A percentile compares a stretch with the other conserved stretches of the same genome.
phyloP scores from a whole-genome alignment of 2,888 invertebrate genomes.

The Nebria salina region DNA sequence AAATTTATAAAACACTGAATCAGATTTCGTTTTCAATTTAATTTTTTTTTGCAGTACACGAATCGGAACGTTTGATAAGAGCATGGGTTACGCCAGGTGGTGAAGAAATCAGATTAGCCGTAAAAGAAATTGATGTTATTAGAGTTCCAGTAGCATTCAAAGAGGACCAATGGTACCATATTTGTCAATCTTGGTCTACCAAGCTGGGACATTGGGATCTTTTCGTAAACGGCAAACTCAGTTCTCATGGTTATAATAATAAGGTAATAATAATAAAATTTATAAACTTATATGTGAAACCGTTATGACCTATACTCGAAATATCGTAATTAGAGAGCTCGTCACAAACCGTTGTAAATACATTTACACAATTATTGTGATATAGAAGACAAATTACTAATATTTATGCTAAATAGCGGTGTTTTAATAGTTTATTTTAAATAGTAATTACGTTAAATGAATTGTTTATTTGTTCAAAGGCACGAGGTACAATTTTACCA shows the following conservation, averaged over 20 bases:
- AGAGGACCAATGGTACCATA: constrained; percentile 70
- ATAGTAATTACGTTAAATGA: neutral
- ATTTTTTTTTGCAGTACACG: constrained; percentile 65
- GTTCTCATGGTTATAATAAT: constrained; percentile 59
- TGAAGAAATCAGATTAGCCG: constrained; percentile 66
- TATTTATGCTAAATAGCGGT: too few species aligned
- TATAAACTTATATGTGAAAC: neutral
- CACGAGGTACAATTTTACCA: constrained; percentile 66
- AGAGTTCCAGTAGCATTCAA: constrained; percentile 61
- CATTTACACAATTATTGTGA: too few species aligned
- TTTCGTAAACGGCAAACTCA: constrained; percentile 69
- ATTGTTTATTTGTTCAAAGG: constrained; percentile 62
- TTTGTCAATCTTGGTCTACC: constrained; percentile 74
- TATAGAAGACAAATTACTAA: too few species aligned
- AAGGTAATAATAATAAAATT: constrained; percentile 54
- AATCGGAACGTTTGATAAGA: constrained; percentile 65
- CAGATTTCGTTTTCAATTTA: constrained; percentile 16
- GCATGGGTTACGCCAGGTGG: constrained; percentile 72
- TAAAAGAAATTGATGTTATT: constrained; percentile 66
- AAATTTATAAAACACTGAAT: constrained; percentile 23
- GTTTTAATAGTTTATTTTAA: too few species aligned
- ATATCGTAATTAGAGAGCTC: too few species aligned
- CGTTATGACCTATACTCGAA: neutral
- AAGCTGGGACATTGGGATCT: constrained; percentile 70
- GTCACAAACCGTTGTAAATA: neutral